Percentiles rank a stretch among this genome's conserved stretches.
Conservation (phyloP, 2,797 vertebrate species). For the Lates japonicus region DNA sequence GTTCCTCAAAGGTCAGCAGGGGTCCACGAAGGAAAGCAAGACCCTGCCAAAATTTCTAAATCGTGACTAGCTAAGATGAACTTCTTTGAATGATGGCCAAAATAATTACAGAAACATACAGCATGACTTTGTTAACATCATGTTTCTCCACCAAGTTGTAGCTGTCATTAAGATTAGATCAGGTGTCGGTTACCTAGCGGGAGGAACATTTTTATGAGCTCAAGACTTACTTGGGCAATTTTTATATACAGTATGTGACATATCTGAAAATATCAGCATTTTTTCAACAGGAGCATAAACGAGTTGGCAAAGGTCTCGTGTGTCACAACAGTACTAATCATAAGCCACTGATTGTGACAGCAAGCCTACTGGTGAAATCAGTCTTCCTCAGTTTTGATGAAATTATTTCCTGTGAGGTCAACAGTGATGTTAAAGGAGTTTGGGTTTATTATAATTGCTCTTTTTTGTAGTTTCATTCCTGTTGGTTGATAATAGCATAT, state of each 20-base stretch:
- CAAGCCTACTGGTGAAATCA: not conserved
- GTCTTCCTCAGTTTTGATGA: conserved; percentile 6
- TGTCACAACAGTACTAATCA: conserved; percentile 16
- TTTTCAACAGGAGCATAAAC: not conserved
- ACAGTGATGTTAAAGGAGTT: conserved; percentile 1
- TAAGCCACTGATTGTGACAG: conserved; percentile 10
- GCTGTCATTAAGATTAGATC: not conserved
- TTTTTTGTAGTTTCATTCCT: no score
- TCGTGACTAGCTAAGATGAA: not conserved
- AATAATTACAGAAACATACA: not conserved
- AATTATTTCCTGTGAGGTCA: conserved; percentile 28
- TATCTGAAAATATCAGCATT: not conserved
- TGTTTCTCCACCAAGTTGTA: no score
- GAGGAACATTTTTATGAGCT: not conserved
- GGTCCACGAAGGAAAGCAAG: conserved; percentile 23
- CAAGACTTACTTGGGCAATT: not conserved
- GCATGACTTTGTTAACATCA: not conserved
- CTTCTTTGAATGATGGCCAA: not conserved
- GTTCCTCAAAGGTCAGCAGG: conserved; percentile 40
- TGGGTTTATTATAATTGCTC: not conserved
- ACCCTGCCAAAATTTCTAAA: conserved; percentile 10
- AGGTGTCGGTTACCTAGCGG: not conserved
- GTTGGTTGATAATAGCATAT: no score
- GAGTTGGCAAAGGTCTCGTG: not conserved
- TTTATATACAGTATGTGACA: not conserved